These are phyloP conservation scores for Heterodera carotae DNA, from an alignment of 1,140 invertebrate genomes.

Conservation along the genomic window DNA sequence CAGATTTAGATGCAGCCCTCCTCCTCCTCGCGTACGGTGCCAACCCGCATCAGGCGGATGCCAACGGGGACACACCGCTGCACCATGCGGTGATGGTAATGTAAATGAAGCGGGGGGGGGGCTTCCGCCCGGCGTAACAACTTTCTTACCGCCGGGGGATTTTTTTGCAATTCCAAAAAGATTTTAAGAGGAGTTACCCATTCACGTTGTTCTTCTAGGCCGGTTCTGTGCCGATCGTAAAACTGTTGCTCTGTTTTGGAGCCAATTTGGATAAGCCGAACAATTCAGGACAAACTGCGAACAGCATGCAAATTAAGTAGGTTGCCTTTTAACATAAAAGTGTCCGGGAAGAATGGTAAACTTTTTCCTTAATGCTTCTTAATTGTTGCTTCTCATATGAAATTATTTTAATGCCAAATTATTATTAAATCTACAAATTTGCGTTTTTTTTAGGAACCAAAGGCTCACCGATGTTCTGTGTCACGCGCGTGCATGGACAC, in stretches of 20 bases:
- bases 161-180: no score
- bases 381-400: no score
- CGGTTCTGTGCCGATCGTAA: slow-evolving; percentile 26
- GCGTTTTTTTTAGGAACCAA: background rate
- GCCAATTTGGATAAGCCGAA: slow-evolving; percentile 31
- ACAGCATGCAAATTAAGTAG: slow-evolving; percentile 23
- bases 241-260: slow-evolving; percentile 38
- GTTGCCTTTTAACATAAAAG: no score
- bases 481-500: background rate
- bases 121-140: no score
- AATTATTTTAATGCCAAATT: no score
- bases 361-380: no score
- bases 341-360: no score
- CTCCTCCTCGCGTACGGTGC: slow-evolving; percentile 38
- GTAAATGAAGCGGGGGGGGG: background rate
- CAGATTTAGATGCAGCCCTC: slow-evolving; percentile 16
- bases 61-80: slow-evolving; percentile 34
- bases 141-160: no score
- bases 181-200: no score
- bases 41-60: slow-evolving; percentile 13
- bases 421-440: background rate
- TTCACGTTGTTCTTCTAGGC: no score
- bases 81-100: slow-evolving; percentile 32
- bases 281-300: slow-evolving; percentile 29
- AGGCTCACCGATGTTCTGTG: background rate